Conservation (phyloP, 2,888 invertebrate genomes). For the Ischnus inquisitorius region DNA sequence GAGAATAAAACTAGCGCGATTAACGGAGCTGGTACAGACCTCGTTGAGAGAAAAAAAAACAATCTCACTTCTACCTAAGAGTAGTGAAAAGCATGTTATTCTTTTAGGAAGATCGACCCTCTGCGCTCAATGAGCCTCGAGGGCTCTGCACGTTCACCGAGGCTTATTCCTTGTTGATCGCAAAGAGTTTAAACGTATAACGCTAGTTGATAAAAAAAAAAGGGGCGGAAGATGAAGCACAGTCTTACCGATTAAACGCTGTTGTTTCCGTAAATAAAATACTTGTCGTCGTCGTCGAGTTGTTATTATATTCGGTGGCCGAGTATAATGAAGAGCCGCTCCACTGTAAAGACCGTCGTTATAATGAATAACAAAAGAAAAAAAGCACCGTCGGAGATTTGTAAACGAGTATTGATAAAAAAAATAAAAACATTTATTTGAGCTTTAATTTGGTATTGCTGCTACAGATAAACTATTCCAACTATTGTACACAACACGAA, state of each 20-base stretch:
- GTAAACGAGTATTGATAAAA: neutral
- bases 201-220: constrained; percentile 18
- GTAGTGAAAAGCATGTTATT: constrained; percentile 50
- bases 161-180: constrained; percentile 8
- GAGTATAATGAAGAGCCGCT: constrained; percentile 2
- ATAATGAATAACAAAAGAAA: constrained; percentile 20
- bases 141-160: neutral
- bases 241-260: constrained; percentile 15
- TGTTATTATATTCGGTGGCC: constrained; percentile 21
- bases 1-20: constrained; percentile 37
- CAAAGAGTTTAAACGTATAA: constrained; percentile 5
- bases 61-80: constrained; percentile 43
- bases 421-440: constrained; percentile 41
- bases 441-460: constrained; percentile 63
- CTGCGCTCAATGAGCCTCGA: neutral
- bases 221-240: constrained; percentile 6
- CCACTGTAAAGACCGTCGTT: constrained; percentile 34
- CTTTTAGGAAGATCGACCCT: constrained; percentile 48
- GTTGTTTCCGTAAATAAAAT: constrained; percentile 34
- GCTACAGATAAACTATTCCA: constrained; percentile 66
- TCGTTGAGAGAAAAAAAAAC: constrained; percentile 47
- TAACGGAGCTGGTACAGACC: constrained; percentile 32
- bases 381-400: constrained; percentile 13
- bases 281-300: constrained; percentile 38
- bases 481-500: constrained; percentile 72